Evolutionary conservation across 1,140 invertebrate species (phyloP).

Genomic region (Venturia canescens): DNA sequence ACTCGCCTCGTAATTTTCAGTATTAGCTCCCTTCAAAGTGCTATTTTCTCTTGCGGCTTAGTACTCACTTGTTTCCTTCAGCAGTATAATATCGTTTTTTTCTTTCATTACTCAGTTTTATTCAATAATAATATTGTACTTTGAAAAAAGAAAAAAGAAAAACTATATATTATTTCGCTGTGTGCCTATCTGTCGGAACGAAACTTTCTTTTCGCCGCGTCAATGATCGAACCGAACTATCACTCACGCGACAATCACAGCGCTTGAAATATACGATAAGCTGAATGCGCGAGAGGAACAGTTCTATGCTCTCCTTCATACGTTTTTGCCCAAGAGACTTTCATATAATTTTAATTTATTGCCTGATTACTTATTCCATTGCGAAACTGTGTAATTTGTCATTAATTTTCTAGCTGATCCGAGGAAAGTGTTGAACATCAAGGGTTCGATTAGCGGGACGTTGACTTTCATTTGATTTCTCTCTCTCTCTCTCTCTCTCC

Average conservation of each 20-base stretch:
- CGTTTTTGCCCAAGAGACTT: not conserved
- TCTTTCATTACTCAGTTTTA: not conserved
- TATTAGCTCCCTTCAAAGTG: not conserved
- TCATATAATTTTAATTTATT: conserved; percentile 1
- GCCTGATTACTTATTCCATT: not conserved
- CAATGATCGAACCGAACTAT: too few relatives aligned
- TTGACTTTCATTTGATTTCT: conserved; percentile 47
- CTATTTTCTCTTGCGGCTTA: not conserved
- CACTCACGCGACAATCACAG: too few relatives aligned
- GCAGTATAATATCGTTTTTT: not conserved
- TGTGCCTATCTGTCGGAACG: too few relatives aligned
- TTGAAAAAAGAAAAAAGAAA: too few relatives aligned
- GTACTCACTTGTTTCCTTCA: not conserved
- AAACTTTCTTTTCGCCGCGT: too few relatives aligned
- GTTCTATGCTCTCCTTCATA: not conserved
- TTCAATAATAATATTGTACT: not conserved
- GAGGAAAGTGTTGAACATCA: not conserved
- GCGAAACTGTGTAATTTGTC: not conserved
- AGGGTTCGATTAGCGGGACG: conserved; percentile 33
- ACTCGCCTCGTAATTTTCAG: not conserved
- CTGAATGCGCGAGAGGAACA: not conserved
- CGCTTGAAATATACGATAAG: too few relatives aligned
- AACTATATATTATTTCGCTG: too few relatives aligned
- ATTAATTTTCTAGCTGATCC: conserved; percentile 34
- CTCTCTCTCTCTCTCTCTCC: too few relatives aligned